A percentile compares a stretch with the other conserved stretches of the same genome.
Evolutionary conservation across 2,797 vertebrate genomes (phyloP).

Genomic region (Novumbra hubbsi): DNA sequence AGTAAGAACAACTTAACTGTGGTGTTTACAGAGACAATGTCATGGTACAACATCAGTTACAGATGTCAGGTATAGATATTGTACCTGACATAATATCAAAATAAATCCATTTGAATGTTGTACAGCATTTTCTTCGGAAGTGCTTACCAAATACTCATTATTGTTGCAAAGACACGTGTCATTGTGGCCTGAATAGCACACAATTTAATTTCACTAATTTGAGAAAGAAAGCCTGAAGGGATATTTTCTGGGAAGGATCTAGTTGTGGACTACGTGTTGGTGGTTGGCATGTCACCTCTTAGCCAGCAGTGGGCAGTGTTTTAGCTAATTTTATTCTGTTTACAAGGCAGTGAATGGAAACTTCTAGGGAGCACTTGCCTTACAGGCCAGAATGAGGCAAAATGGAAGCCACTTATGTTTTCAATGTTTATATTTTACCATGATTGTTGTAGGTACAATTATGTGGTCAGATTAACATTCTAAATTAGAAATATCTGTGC

Average conservation of each 20-base stretch:
- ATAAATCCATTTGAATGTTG: neutral
- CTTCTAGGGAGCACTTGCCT: conserved; percentile 53
- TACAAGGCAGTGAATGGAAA: conserved; percentile 36
- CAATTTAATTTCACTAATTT: neutral
- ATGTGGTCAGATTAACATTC: neutral
- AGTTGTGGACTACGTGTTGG: conserved; percentile 8
- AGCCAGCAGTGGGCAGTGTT: conserved; percentile 45
- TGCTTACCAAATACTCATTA: neutral
- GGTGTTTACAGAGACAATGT: neutral
- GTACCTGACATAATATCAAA: neutral
- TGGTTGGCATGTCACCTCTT: conserved; percentile 13
- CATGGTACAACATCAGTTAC: no score
- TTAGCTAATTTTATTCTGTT: conserved; percentile 42
- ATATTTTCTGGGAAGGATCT: neutral
- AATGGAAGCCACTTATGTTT: conserved; percentile 58
- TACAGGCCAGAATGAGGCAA: conserved; percentile 52
- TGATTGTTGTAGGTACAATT: no score
- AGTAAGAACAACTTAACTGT: conserved; percentile 8
- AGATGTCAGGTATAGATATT: neutral
- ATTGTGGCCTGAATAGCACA: neutral
- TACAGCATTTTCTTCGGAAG: neutral
- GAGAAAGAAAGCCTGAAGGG: conserved; percentile 24
- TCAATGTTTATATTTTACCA: neutral
- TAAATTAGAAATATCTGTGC: neutral
- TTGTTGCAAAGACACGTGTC: neutral